phyloP scores from a whole-genome alignment of 2,797 vertebrate species.

The Xenopus petersii region DNA sequence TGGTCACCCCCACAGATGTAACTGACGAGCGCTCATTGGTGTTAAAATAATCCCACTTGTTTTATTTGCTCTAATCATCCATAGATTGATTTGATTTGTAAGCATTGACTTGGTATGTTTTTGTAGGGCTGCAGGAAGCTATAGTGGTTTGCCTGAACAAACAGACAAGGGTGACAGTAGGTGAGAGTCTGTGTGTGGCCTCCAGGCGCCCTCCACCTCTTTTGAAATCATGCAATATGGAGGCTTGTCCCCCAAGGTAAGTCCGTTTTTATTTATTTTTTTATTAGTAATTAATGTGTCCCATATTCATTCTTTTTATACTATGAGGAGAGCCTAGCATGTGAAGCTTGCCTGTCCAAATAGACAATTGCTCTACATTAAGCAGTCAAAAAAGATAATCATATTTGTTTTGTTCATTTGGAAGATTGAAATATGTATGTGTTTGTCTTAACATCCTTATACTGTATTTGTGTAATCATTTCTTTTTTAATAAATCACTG shows the following conservation, averaged over 20 bases:
- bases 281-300: too few relatives aligned
- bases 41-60: not conserved
- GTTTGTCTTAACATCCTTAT: too few relatives aligned
- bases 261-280: slow-evolving; percentile 13
- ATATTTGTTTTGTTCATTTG: too few relatives aligned
- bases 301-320: too few relatives aligned
- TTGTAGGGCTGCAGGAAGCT: slow-evolving; percentile 87
- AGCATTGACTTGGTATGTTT: slow-evolving; percentile 55
- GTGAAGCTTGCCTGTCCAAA: too few relatives aligned
- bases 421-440: too few relatives aligned
- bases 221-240: slow-evolving; percentile 81
- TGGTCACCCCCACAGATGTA: not conserved
- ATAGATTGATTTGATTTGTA: rapidly evolving
- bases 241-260: slow-evolving; percentile 88
- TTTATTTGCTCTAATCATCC: not conserved
- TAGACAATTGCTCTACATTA: too few relatives aligned
- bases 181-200: slow-evolving; percentile 77
- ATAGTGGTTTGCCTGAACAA: slow-evolving; percentile 93
- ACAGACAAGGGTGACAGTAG: slow-evolving; percentile 79
- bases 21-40: not conserved
- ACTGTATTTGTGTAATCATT: too few relatives aligned
- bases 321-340: too few relatives aligned
- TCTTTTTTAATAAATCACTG: too few relatives aligned
- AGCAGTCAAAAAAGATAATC: too few relatives aligned
- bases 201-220: slow-evolving; percentile 82